Conservation (phyloP, 1,140 invertebrate species). For the Zophobas morio region DNA sequence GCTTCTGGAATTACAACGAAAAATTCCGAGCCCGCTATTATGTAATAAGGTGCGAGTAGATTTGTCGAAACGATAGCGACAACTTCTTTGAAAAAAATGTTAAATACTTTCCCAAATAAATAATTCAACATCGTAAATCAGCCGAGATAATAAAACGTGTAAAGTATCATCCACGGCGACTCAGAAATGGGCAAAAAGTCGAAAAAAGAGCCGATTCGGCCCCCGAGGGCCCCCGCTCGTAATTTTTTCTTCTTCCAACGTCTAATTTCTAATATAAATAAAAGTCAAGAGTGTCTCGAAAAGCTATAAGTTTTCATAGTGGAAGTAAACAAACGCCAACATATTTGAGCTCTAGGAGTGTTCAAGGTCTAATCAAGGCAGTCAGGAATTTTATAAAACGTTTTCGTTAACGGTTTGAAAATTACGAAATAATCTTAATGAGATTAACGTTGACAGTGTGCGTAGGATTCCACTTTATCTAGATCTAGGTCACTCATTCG, state of each 20-base stretch:
- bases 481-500: slow-evolving; percentile 40
- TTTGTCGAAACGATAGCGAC: slow-evolving; percentile 19
- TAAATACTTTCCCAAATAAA: slow-evolving; percentile 34
- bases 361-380: slow-evolving; percentile 58
- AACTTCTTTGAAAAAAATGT: slow-evolving; percentile 29
- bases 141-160: background rate
- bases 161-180: background rate
- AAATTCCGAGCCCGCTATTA: slow-evolving; percentile 22
- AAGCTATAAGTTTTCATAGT: slow-evolving; percentile 50
- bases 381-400: slow-evolving; percentile 57
- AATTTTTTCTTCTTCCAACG: slow-evolving; percentile 12
- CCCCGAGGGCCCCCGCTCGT: too few species aligned
- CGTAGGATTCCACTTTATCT: slow-evolving; percentile 52
- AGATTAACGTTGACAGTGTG: slow-evolving; percentile 55
- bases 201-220: background rate
- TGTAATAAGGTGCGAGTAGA: slow-evolving; percentile 26
- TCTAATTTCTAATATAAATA: slow-evolving; percentile 55
- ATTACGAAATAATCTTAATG: slow-evolving; percentile 60
- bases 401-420: slow-evolving; percentile 61
- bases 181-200: slow-evolving; percentile 3
- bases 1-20: slow-evolving; percentile 31
- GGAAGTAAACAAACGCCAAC: slow-evolving; percentile 49
- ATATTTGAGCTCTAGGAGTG: slow-evolving; percentile 53
- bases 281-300: slow-evolving; percentile 51
- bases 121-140: slow-evolving; percentile 31